Evolutionary conservation across 2,888 invertebrate genomes (phyloP).

Genomic region (Drosophila nigricruria): DNA sequence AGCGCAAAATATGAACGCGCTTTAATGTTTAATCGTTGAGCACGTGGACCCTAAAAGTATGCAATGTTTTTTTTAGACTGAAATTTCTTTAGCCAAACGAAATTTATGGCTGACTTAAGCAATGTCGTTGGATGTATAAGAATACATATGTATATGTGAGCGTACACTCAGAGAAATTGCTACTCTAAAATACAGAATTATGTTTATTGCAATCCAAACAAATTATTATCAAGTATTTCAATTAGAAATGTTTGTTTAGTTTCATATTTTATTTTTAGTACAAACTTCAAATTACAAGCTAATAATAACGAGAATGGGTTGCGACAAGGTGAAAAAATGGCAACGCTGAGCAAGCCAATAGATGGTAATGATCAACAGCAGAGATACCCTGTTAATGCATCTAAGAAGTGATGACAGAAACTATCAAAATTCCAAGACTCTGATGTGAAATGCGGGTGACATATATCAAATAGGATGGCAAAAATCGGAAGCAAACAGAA

Average conservation of each 20-base stretch:
- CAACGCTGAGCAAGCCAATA: neutral
- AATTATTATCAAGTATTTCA: no score
- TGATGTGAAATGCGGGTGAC: neutral
- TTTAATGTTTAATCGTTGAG: constrained; percentile 15
- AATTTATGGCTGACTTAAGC: constrained; percentile 13
- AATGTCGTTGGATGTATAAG: constrained; percentile 5
- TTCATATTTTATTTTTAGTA: neutral
- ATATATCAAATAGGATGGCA: neutral
- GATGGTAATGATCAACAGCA: neutral
- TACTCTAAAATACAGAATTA: neutral
- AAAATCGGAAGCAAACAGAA: constrained; percentile 9
- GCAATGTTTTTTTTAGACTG: constrained; percentile 8
- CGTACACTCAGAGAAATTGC: neutral
- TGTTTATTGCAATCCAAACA: neutral
- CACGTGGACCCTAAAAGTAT: constrained; percentile 7
- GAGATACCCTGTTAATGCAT: constrained; percentile 20
- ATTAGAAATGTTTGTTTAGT: no score
- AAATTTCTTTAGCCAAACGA: neutral
- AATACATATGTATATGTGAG: neutral
- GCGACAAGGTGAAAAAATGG: no score
- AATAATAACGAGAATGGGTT: no score
- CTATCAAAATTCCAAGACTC: neutral
- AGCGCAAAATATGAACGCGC: constrained; percentile 29
- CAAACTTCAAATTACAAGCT: no score
- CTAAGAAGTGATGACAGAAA: neutral